Base-by-base conservation (phyloP, 2,113 vertebrate genomes). In the Strigops habroptila region DNA sequence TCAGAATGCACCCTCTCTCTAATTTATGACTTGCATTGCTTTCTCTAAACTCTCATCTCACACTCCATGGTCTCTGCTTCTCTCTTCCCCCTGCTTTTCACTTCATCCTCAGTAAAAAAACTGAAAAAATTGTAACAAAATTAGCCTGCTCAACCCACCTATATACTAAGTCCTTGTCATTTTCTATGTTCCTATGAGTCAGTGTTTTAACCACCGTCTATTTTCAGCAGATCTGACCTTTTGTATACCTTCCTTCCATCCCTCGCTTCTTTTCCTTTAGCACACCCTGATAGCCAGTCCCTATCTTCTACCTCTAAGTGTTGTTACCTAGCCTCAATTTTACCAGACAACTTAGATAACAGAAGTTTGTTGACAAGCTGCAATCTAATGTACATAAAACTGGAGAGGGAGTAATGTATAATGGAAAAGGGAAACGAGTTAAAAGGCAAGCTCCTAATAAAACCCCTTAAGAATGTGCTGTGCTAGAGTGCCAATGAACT, bases 311-410 rank as follows among this genome's bases (percentile, higher is more conserved):
- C 18, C 14, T 75, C 39, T 33, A 59, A 86, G 30, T n/a, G 63
- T 44, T 75, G 35, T 81, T 92, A 73, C 46, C 62, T 69, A 23
- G 25, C 52, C 18, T 59, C 37, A 79, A 68, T 53, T 91, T 81
- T 84, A 60, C 7, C 24, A 89, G 53, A 62, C 52, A 86, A 41
- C 8, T 44, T 79, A 48, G 33, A 35, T 70, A 86, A 68, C 46
- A 75, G 37, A 79, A 76, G 44, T 6, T 49, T 95, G 79, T 79
- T 90, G 69, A 89, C 86, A 94, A 73, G 30, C 14, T 76, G 33
- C 49, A 79, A 91, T 82, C 92, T 69, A 86, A 74, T 5, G 48
- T 82, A 91, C 69, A 92, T 94, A 93, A 84, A 96, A 64, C 39
- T 44, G 60, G 57, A 70, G 68, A 75, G 25, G 14, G 31, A 92